Evolutionary conservation across 2,113 vertebrate genomes (phyloP).

Genomic region (Smithornis capensis): DNA sequence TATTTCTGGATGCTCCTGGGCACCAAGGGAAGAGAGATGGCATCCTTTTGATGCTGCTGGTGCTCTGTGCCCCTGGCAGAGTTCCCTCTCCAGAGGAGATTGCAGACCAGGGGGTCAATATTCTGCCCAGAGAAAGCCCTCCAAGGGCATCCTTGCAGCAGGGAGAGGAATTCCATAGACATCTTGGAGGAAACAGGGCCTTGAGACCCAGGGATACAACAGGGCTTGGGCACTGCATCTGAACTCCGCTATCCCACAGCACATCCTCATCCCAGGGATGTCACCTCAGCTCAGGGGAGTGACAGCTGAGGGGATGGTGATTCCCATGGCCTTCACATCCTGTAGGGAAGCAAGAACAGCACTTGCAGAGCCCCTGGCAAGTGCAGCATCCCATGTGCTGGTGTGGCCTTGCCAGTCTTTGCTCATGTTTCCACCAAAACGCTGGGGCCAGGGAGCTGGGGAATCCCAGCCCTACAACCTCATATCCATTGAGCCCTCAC

Average conservation of each 20-base stretch:
- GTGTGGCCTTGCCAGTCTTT: not conserved
- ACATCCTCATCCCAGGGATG: accelerated
- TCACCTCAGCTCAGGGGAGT: not conserved
- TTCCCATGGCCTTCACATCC: not conserved
- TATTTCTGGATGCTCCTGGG: not conserved
- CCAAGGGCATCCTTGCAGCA: accelerated
- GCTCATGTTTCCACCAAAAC: not conserved
- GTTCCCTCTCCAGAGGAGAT: not conserved
- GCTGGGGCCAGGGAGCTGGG: accelerated
- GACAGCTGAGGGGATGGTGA: not conserved
- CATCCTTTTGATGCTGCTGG: not conserved
- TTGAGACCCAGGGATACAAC: not conserved
- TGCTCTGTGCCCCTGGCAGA: too few species aligned
- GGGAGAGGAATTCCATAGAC: not conserved
- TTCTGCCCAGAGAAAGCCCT: not conserved
- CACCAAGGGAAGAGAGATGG: accelerated
- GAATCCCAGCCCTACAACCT: not conserved
- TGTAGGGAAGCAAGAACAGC: not conserved
- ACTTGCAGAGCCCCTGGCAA: not conserved
- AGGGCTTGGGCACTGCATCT: not conserved
- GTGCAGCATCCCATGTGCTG: not conserved
- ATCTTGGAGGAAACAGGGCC: not conserved
- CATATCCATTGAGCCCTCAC: accelerated
- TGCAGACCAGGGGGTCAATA: not conserved
- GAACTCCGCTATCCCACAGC: not conserved